Evolutionary conservation across 2,888 invertebrate species (phyloP).

Genomic region (Celastrina argiolus): DNA sequence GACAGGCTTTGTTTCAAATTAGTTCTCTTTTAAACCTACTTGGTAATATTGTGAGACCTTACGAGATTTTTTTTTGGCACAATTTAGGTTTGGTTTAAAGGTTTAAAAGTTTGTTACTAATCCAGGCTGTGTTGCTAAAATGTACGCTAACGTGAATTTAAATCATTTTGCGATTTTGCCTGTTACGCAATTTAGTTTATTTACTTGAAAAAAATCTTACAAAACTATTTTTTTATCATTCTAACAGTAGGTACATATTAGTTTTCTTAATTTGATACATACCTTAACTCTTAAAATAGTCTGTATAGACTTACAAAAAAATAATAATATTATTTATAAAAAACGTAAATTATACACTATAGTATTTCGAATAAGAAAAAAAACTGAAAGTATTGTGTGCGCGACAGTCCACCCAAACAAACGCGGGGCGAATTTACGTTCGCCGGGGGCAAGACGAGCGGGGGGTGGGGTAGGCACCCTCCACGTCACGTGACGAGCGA

Average conservation of each 20-base stretch:
- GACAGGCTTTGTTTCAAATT: too few species aligned
- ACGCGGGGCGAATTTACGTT: conserved; percentile 37
- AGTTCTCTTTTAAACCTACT: too few species aligned
- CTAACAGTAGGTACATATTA: too few species aligned
- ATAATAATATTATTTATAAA: not conserved
- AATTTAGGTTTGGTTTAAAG: too few species aligned
- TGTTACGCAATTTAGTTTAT: too few species aligned
- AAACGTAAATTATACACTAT: not conserved
- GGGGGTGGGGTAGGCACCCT: conserved; percentile 56
- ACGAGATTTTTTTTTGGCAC: too few species aligned
- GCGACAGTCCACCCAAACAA: conserved; percentile 47
- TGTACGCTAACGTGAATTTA: too few species aligned
- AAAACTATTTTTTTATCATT: too few species aligned
- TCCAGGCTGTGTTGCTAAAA: not conserved
- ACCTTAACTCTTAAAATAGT: not conserved
- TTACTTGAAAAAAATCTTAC: too few species aligned
- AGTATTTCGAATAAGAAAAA: conserved; percentile 10
- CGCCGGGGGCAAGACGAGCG: conserved; percentile 38
- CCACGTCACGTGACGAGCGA: conserved; percentile 70
- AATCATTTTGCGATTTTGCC: too few species aligned
- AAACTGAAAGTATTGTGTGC: conserved; percentile 41
- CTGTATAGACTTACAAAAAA: not conserved
- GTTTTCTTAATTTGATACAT: too few species aligned
- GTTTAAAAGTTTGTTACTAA: not conserved
- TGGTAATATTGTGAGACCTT: too few species aligned